Evolutionary conservation across 2,888 invertebrate genomes (phyloP).

Genomic region (Philhelius pedissequus): DNA sequence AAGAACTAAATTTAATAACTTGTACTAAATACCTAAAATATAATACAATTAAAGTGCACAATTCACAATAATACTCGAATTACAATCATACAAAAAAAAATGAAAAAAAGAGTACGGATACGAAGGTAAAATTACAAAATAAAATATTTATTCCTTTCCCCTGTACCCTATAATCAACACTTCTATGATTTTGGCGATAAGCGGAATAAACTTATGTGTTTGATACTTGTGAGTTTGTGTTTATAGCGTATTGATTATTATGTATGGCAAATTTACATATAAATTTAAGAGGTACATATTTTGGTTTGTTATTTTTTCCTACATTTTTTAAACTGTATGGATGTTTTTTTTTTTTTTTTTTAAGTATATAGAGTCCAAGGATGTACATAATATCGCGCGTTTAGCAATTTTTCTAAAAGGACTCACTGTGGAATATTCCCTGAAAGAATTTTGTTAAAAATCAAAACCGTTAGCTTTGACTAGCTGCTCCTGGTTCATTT

Average conservation of each 20-base stretch:
- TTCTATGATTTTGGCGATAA: constrained; percentile 14
- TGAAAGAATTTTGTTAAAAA: constrained; percentile 76
- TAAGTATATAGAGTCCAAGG: constrained; percentile 15
- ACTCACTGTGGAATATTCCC: constrained; percentile 57
- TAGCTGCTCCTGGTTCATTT: constrained; percentile 67
- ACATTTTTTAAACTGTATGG: constrained; percentile 15
- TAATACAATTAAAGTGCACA: too few relatives aligned
- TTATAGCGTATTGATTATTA: constrained; percentile 22
- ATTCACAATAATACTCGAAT: too few relatives aligned
- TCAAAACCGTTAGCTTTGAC: constrained; percentile 78
- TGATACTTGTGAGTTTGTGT: constrained; percentile 30
- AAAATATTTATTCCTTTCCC: too few relatives aligned
- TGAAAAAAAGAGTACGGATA: too few relatives aligned
- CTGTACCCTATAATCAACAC: background rate
- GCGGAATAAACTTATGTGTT: constrained; percentile 28
- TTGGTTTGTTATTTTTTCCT: background rate
- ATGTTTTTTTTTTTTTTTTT: background rate
- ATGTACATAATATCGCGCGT: background rate
- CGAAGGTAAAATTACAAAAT: too few relatives aligned
- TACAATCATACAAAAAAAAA: too few relatives aligned
- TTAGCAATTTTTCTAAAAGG: background rate
- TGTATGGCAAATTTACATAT: constrained; percentile 64
- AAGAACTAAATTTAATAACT: too few relatives aligned
- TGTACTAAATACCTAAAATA: too few relatives aligned
- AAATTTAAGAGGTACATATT: constrained; percentile 48